Conservation (phyloP, 2,113 vertebrate genomes). For the Pica pica region DNA sequence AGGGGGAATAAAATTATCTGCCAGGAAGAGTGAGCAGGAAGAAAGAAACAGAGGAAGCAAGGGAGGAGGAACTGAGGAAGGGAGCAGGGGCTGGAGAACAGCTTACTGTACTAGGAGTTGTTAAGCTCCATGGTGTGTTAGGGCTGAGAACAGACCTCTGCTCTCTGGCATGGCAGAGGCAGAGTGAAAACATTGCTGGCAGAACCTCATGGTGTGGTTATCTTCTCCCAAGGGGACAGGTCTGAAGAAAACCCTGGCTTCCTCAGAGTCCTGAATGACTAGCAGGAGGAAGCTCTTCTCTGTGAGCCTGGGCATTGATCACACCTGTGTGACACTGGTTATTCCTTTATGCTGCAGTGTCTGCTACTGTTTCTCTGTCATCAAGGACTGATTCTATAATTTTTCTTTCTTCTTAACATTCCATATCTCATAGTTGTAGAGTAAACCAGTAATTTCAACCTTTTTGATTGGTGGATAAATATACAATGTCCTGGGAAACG, state of each 20-base stretch:
- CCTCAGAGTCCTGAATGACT: not conserved
- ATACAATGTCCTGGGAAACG: not conserved
- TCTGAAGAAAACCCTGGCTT: not conserved
- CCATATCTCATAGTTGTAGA: not conserved
- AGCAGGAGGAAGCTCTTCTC: not conserved
- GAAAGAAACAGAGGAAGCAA: not conserved
- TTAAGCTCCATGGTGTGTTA: rapidly evolving
- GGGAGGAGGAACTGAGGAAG: not conserved
- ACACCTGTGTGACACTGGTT: rapidly evolving
- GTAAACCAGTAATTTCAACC: not conserved
- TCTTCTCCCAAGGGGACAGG: not conserved
- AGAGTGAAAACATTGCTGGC: not conserved
- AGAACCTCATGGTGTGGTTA: not conserved
- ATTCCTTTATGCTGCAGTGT: not conserved
- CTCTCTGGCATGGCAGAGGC: not conserved
- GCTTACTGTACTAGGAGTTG: not conserved
- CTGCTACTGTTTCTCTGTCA: not conserved
- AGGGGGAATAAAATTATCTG: not conserved
- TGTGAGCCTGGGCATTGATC: rapidly evolving
- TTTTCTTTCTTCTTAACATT: not conserved
- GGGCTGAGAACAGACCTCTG: not conserved
- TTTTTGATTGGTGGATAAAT: not conserved
- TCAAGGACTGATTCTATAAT: rapidly evolving
- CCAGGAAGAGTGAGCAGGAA: not conserved
- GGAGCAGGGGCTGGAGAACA: not conserved